Conservation (phyloP, 2,797 vertebrate genomes). For the Echeneis naucrates region DNA sequence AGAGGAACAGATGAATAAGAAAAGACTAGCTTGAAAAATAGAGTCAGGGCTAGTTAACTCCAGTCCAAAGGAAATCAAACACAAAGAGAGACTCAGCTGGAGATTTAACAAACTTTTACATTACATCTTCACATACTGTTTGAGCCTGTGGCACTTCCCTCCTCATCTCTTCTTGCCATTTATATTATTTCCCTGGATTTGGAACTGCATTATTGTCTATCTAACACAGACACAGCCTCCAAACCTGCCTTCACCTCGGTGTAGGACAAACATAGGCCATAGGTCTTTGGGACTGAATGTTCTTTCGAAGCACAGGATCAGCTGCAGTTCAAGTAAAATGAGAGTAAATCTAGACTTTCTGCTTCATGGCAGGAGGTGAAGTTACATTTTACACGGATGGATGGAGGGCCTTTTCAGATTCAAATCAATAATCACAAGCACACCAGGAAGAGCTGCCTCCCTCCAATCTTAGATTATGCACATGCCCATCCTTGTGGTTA, state of each 20-base stretch:
- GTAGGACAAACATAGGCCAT: conserved; percentile 9
- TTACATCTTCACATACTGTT: conserved; percentile 1
- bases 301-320: conserved; percentile 26
- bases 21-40: conserved; percentile 7
- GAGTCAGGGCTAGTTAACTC: conserved; percentile 19
- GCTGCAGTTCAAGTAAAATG: conserved; percentile 31
- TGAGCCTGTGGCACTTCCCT: conserved; percentile 17
- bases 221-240: not conserved
- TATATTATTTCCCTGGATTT: conserved; percentile 19
- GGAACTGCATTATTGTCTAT: conserved; percentile 1
- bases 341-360: conserved; percentile 35
- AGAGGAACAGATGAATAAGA: conserved; percentile 31
- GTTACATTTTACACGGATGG: conserved; percentile 11
- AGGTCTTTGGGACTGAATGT: not conserved
- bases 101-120: conserved; percentile 49
- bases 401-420: conserved; percentile 49
- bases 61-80: conserved; percentile 49
- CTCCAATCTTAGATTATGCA: conserved; percentile 59
- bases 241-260: conserved; percentile 6
- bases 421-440: conserved; percentile 58
- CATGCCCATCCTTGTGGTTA: conserved; percentile 63
- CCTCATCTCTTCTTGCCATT: conserved; percentile 28
- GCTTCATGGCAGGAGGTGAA: conserved; percentile 32
- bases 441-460: conserved; percentile 36
- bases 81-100: conserved; percentile 36